These are phyloP conservation scores for Aporophyla nigra DNA, from an alignment of 2,888 invertebrate species.

Conservation along the genomic window DNA sequence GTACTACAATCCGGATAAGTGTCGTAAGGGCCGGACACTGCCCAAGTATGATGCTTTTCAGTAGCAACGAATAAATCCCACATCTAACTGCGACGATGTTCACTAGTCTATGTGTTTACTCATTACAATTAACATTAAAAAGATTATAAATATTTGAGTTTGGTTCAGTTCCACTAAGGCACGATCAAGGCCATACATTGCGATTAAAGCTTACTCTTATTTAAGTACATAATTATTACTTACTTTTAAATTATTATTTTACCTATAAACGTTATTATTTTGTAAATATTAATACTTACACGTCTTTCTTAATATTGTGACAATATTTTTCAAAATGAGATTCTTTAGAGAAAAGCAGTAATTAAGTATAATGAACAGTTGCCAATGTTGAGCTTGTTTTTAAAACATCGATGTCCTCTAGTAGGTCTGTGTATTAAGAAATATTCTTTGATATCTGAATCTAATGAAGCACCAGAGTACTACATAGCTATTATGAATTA, in stretches of 20 bases:
- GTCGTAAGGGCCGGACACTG: neutral
- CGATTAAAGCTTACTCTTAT: conserved; percentile 84
- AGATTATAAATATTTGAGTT: conserved; percentile 81
- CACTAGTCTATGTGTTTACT: conserved; percentile 35
- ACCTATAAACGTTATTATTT: conserved; percentile 58
- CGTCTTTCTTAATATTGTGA: neutral
- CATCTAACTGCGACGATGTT: conserved; percentile 14
- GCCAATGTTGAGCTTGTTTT: conserved; percentile 3
- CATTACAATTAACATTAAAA: conserved; percentile 56
- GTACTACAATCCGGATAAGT: neutral
- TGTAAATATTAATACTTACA: conserved; percentile 32
- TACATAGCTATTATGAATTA: conserved; percentile 1
- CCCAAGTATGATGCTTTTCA: neutral
- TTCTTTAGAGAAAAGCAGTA: conserved; percentile 4
- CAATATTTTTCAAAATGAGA: conserved; percentile 11
- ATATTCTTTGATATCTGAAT: conserved; percentile 13
- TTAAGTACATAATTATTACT: conserved; percentile 49
- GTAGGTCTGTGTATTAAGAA: neutral
- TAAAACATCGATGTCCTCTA: neutral
- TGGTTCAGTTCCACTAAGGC: conserved; percentile 89
- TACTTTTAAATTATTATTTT: conserved; percentile 37
- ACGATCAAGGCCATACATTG: conserved; percentile 85
- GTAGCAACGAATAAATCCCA: conserved; percentile 37
- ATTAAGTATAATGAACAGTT: neutral
- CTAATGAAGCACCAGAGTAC: conserved; percentile 12